Base-by-base conservation (phyloP, 2,888 invertebrate species). In the Cenopis cana region DNA sequence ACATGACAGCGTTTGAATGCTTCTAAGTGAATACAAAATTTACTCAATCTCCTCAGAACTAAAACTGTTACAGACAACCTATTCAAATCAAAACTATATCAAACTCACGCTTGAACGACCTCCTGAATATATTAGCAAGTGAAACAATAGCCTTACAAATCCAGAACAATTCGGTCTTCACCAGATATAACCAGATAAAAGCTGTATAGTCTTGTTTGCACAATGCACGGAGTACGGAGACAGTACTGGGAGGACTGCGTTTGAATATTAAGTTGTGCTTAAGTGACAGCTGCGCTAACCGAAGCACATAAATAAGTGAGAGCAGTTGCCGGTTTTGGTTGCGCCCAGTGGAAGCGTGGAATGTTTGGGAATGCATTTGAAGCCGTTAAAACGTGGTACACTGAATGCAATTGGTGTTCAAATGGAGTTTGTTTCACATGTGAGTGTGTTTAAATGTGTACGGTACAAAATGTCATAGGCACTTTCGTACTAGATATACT, bases 231-330 rank as follows among this genome's bases (percentile, higher is more conserved):
- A 75, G 65, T 56, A 61, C 66, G 73, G 71, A 75, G 69, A 73
- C 72, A 69, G 57, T 29, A 73, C 71, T 67, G 59, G 72, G 69
- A 74, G 69, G 74, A 70, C 74, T 71, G 50, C 61, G 57, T 72
- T 75, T 77, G 78, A 80, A 80, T 78, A 80, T 79, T 79, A 78
- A 79, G 76, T 77, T 74, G 75, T 73, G 73, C 76, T 77, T 77
- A 78, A 74, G 75, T 73, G 78, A 77, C 77, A 77, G 76, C 78
- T 77, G 79, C 70, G 76, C 71, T 69, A 78, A 77, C 76, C 74
- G 70, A 74, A 74, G 72, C 75, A 71, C 77, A 75, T 78, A 77
- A 78, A 80, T 80, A 78, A 78, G 75, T 78, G 68, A 77, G 74
- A 54, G 67, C 46, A 56, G 56, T 69, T n/a, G 61, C 49, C 55